Conservation (phyloP, 2,113 vertebrate genomes). For the Myiopsitta monachus region DNA sequence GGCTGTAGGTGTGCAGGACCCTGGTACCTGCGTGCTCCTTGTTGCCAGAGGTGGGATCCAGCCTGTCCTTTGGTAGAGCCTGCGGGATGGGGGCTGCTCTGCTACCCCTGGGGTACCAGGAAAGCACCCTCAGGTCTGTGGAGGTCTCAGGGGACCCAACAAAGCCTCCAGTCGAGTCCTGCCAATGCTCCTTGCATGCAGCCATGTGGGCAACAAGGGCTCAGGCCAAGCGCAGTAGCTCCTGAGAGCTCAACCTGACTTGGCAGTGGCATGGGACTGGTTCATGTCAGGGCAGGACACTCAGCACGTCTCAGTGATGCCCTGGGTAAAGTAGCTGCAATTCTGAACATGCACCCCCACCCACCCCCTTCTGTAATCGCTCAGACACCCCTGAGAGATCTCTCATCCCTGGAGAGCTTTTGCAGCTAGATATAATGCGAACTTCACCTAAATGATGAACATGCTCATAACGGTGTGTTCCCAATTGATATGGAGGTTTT, state of each 20-base stretch:
- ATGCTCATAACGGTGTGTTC: background rate
- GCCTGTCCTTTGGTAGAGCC: background rate
- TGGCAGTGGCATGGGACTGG: background rate
- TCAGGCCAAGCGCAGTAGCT: background rate
- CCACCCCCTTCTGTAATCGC: rapidly evolving
- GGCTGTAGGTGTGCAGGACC: background rate
- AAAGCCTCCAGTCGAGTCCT: background rate
- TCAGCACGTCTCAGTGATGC: background rate
- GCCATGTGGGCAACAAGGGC: background rate
- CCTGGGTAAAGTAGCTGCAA: background rate
- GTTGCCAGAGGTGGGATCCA: background rate
- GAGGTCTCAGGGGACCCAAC: background rate
- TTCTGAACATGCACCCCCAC: background rate
- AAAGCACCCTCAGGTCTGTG: background rate
- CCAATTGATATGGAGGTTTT: background rate
- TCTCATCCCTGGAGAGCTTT: background rate
- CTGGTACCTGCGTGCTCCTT: background rate
- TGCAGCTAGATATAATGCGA: background rate
- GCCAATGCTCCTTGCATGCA: background rate
- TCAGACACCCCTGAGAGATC: background rate
- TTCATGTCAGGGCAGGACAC: background rate
- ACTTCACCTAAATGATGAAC: rapidly evolving
- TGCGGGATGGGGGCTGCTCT: background rate
- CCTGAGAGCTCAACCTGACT: background rate
- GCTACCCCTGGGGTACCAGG: rapidly evolving